Percentiles rank a stretch among this genome's conserved stretches.
Conservation (phyloP, 2,113 vertebrate species). For the Pycnonotus jocosus region DNA sequence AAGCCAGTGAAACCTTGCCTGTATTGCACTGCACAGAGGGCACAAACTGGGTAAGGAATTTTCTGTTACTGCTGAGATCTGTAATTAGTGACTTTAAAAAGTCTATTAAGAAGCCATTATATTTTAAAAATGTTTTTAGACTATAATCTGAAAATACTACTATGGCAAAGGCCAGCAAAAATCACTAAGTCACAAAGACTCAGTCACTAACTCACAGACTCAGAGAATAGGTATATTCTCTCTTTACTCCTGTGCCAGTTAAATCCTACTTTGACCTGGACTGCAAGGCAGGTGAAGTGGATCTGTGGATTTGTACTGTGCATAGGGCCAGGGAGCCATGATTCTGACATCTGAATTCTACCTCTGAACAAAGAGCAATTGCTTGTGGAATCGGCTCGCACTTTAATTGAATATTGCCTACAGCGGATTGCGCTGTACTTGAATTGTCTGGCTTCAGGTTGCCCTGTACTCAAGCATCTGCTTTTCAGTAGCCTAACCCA, state of each 20-base stretch:
- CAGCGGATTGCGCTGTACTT: background rate
- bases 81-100: background rate
- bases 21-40: background rate
- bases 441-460: background rate
- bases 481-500: background rate
- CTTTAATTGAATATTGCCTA: background rate
- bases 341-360: background rate
- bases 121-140: background rate
- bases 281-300: background rate
- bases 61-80: background rate
- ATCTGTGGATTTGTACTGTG: background rate
- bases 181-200: background rate
- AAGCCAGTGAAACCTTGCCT: background rate
- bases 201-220: no score
- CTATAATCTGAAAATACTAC: background rate
- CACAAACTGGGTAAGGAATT: background rate
- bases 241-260: background rate
- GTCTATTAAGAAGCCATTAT: background rate
- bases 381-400: background rate
- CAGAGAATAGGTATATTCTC: background rate
- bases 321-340: background rate
- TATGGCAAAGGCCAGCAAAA: background rate
- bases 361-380: background rate
- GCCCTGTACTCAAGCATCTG: background rate
- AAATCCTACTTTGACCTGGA: background rate